Evolutionary conservation across 2,888 invertebrate genomes (phyloP).

Genomic region (Eilema caniola): DNA sequence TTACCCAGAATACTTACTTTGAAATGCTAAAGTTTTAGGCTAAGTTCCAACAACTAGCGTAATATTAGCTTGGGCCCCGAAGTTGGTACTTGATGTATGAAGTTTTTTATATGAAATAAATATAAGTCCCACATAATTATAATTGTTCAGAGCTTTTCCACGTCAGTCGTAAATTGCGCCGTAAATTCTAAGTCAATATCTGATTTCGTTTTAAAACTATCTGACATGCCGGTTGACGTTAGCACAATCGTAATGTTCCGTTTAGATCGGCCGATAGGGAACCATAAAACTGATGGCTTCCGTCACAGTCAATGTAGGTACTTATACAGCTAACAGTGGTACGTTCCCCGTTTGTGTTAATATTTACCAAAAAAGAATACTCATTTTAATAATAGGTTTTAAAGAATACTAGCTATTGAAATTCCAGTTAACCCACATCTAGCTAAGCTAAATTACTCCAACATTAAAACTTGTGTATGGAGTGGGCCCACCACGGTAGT

Average conservation of each 20-base stretch:
- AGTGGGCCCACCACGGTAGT: no score
- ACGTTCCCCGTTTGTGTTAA: background rate
- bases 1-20: no score
- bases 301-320: constrained; percentile 1
- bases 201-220: constrained; percentile 4
- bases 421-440: background rate
- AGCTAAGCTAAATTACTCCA: no score
- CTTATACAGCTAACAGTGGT: background rate
- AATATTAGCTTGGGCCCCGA: no score
- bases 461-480: no score
- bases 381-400: background rate
- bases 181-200: background rate
- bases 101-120: background rate
- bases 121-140: background rate
- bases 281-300: constrained; percentile 5
- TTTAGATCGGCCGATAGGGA: constrained; percentile 13
- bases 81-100: no score
- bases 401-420: background rate
- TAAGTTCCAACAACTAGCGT: no score
- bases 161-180: background rate
- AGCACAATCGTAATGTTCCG: constrained; percentile 4
- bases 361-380: background rate
- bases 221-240: background rate
- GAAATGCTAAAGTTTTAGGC: no score
- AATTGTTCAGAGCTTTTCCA: background rate